Conservation (phyloP, 2,797 vertebrate species). For the Hyperoplus lanceolatus region DNA sequence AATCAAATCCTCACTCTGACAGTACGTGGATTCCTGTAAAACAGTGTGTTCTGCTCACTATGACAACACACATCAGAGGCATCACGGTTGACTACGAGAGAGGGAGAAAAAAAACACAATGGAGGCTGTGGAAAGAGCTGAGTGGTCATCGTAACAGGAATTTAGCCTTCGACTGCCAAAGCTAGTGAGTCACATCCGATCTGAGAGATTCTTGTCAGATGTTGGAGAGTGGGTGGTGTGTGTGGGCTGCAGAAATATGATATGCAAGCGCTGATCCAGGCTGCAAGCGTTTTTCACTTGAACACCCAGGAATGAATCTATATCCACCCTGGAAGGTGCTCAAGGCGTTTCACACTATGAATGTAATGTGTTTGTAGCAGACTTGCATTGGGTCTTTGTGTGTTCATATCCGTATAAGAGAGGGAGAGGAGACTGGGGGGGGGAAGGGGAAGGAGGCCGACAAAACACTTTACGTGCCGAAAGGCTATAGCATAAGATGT, state of each 20-base stretch:
- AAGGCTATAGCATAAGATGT: constrained; percentile 18
- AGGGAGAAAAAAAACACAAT: constrained; percentile 19
- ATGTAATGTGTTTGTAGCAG: constrained; percentile 47
- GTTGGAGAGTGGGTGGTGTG: constrained; percentile 78
- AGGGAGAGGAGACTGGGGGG: constrained; percentile 29
- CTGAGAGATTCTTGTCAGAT: constrained; percentile 80
- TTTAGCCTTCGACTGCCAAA: constrained; percentile 77
- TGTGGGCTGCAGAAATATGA: constrained; percentile 80
- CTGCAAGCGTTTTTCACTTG: constrained; percentile 65
- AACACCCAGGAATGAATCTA: constrained; percentile 74
- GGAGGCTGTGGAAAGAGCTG: constrained; percentile 58
- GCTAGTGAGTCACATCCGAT: constrained; percentile 83
- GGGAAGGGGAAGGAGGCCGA: constrained; percentile 24
- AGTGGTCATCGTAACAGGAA: constrained; percentile 73
- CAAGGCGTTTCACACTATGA: constrained; percentile 65
- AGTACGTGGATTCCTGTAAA: constrained; percentile 49
- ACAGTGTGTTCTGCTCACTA: constrained; percentile 13
- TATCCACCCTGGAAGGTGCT: constrained; percentile 72
- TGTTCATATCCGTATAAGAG: constrained; percentile 34
- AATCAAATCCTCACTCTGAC: constrained; percentile 50
- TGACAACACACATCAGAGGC: constrained; percentile 42
- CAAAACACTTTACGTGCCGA: constrained; percentile 3
- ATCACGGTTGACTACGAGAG: constrained; percentile 33
- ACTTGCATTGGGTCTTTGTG: constrained; percentile 42
- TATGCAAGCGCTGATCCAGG: constrained; percentile 70